phyloP scores from a whole-genome alignment of 2,113 vertebrate species.

The Carlito syrichta region DNA sequence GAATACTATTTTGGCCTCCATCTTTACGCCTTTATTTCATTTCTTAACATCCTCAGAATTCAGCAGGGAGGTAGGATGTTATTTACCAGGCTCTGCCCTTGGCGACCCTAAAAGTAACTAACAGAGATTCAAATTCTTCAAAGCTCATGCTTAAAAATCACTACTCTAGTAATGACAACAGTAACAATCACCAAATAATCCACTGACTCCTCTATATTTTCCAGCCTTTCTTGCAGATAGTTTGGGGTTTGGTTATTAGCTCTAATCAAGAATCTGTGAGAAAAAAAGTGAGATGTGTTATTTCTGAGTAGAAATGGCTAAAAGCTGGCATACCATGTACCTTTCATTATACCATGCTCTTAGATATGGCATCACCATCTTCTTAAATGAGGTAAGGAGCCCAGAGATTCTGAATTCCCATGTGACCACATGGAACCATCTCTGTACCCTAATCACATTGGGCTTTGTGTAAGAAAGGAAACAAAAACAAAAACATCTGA shows the following conservation, averaged over 20 bases:
- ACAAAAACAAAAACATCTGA: neutral
- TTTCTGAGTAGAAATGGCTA: neutral
- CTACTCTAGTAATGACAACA: neutral
- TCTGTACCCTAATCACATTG: neutral
- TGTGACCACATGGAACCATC: neutral
- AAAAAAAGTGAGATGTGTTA: neutral
- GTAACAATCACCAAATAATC: neutral
- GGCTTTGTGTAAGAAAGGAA: neutral
- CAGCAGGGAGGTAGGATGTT: neutral
- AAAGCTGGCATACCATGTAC: neutral
- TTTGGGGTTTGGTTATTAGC: neutral
- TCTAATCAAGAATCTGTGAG: neutral
- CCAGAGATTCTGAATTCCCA: neutral
- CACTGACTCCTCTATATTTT: neutral
- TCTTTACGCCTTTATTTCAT: neutral
- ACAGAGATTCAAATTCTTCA: neutral
- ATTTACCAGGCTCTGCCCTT: neutral
- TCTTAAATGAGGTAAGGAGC: neutral
- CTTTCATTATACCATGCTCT: accelerated
- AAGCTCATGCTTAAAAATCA: neutral
- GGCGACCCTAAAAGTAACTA: neutral
- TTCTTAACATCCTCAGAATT: neutral
- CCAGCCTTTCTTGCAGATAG: neutral
- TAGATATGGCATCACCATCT: neutral
- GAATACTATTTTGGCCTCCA: neutral